Evolutionary conservation across 2,797 vertebrate species (phyloP).

Genomic region (Hoplostethus mediterraneus): DNA sequence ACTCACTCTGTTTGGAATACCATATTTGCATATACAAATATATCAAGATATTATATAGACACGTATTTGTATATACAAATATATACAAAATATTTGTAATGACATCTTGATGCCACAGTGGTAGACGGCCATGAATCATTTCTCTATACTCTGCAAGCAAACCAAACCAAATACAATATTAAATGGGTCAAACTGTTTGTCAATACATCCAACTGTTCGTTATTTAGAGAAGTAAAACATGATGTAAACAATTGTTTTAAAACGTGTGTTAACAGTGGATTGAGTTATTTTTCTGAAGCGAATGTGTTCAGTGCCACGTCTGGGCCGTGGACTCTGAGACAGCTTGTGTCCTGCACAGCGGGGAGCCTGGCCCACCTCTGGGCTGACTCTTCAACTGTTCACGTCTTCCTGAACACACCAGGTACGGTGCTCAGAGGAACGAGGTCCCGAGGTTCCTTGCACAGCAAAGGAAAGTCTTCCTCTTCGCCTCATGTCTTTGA

Average conservation of each 20-base stretch:
- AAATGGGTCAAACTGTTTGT: background rate
- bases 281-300: background rate
- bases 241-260: background rate
- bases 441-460: background rate
- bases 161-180: background rate
- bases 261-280: slow-evolving; percentile 4
- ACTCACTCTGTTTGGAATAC: background rate
- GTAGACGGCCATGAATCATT: background rate
- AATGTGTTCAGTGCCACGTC: background rate
- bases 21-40: background rate
- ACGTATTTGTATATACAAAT: too few species aligned
- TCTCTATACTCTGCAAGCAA: background rate
- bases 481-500: slow-evolving; percentile 14
- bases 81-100: background rate
- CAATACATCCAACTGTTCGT: background rate
- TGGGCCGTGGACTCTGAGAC: background rate
- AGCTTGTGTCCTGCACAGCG: slow-evolving; percentile 55
- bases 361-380: background rate
- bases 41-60: too few species aligned
- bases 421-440: background rate
- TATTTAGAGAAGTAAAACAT: background rate
- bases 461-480: slow-evolving; percentile 4
- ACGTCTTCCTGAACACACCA: background rate
- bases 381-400: background rate
- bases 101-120: background rate